Evolutionary conservation across 2,797 vertebrate genomes (phyloP), one percentile per base, ranked within the genome.

Genomic region (Mormyrus proboscirostris): DNA sequence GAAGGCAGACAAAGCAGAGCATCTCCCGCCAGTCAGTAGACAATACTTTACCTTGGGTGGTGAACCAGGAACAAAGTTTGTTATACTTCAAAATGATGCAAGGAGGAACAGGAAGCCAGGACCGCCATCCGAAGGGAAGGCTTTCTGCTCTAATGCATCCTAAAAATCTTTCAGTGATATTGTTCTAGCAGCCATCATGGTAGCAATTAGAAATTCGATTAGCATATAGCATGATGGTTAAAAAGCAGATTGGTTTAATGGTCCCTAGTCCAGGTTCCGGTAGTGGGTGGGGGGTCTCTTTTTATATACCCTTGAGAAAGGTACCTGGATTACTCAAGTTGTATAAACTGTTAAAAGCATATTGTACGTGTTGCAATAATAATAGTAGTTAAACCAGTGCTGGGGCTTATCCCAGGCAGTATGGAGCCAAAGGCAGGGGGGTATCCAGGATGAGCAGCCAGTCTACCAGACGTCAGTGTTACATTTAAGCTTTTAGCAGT

Each of bases 121-220:
- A 29, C 19, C 44, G 38, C 22, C 22, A 51, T 4, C 5, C 2
- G n/a, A 83, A 7, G 19, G 2, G n/a, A 10, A 9, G 7, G 41
- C 7, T n/a, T 83, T 83, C 41, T 85, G 82, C 49, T 85, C 49
- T 85, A 51, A 51, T 51, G 82, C 82, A 22, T 85, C 16, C 76
- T n/a, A 82, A 85, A 29, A 51, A 84, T 85, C 47, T 4, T 51
- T 10, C 47, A 3, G 1, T 50, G 9, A 84, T 84, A 84, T 22
- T 44, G 47, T 25, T 10, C 82, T 47, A 49, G 47, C 47, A 49
- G 82, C 4, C 82, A 85, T 29, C 22, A 51, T 0, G 14, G 22
- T 12, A 85, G 82, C 44, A 85, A 85, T 85, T 85, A 22, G 49
- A 50, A 49, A 85, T 85, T 49, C 25, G 82, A 85, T 85, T 51